phyloP scores from a whole-genome alignment of 2,888 invertebrate species.

The Strigamia transsilvanica region DNA sequence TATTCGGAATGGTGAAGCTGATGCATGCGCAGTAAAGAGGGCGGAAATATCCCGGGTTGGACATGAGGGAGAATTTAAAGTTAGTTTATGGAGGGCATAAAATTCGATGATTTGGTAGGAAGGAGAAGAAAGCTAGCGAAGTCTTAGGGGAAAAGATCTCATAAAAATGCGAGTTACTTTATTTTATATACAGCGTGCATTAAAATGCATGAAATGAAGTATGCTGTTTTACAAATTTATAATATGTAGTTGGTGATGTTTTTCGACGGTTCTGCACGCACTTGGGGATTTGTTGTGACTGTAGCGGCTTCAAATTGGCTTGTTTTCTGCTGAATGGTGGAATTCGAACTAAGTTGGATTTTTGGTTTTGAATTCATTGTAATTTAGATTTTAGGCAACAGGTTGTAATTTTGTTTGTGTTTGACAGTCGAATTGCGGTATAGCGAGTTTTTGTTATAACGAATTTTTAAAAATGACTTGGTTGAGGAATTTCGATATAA shows the following conservation, averaged over 20 bases:
- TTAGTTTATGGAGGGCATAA: constrained; percentile 39
- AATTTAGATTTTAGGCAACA: too few species aligned
- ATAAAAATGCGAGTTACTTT: constrained; percentile 43
- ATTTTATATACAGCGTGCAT: constrained; percentile 18
- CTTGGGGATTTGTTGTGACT: neutral
- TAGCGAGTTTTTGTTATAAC: too few species aligned
- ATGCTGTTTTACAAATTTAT: constrained; percentile 28
- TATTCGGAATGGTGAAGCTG: constrained; percentile 28
- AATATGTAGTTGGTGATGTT: constrained; percentile 5
- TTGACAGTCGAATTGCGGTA: too few species aligned
- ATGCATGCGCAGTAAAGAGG: constrained; percentile 41
- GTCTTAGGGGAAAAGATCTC: constrained; percentile 35
- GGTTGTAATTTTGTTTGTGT: too few species aligned
- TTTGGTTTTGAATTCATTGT: too few species aligned
- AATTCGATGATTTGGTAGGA: constrained; percentile 42
- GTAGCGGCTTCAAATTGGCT: neutral
- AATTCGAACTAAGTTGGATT: neutral
- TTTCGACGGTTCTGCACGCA: neutral
- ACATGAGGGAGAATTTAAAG: constrained; percentile 40
- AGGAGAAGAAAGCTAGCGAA: constrained; percentile 39
- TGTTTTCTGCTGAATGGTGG: too few species aligned
- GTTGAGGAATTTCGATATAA: too few species aligned
- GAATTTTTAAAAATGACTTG: too few species aligned
- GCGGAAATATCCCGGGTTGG: constrained; percentile 41
- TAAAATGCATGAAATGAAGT: constrained; percentile 43